Base-by-base conservation (phyloP, 2,888 invertebrate species). In the Pristionchus fissidentatus region DNA sequence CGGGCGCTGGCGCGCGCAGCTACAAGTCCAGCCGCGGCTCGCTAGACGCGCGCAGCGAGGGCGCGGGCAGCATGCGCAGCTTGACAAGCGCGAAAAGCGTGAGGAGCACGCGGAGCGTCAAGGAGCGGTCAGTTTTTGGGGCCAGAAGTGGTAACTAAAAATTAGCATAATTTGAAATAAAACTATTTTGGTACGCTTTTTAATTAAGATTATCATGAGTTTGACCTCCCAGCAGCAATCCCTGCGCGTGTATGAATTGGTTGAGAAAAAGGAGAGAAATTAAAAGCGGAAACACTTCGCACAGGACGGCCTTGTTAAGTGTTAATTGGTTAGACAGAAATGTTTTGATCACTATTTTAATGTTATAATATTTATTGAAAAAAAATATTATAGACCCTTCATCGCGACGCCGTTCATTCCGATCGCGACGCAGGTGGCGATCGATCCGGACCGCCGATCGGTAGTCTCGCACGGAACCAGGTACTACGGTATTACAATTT, bases 331-430 rank as follows among this genome's bases (percentile, higher is more conserved):
- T n/a, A n/a, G n/a, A n/a, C n/a, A n/a, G n/a, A n/a, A n/a, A n/a
- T n/a, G n/a, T n/a, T n/a, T n/a, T n/a, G n/a, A n/a, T n/a, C n/a
- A n/a, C n/a, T n/a, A n/a, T n/a, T n/a, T n/a, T n/a, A n/a, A n/a
- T n/a, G n/a, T 26, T 26, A 55, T 3, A 52, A 55, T 35, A 78
- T 57, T 57, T 22, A 49, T 35, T 38, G 5, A 26, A 73, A 41
- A 41, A 41, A 57, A 7, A 79, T 19, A n/a, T 77, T 90, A 84
- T 85, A 91, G 91, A 73, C 91, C 91, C 1, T 84, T 90, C 77
- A 90, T 91, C 78, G 88, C 89, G 3, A 89, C 89, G 4, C 90
- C 91, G 3, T 91, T 91, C 84, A 91, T 91, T 90, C 91, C 91
- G 32, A 88, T 91, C 57, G 88, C 90, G n/a, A 90, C 90, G 5